A percentile compares a stretch with the other conserved stretches of the same genome.
phyloP scores from a whole-genome alignment of 2,888 invertebrate species.

The Zelleria hepariella region DNA sequence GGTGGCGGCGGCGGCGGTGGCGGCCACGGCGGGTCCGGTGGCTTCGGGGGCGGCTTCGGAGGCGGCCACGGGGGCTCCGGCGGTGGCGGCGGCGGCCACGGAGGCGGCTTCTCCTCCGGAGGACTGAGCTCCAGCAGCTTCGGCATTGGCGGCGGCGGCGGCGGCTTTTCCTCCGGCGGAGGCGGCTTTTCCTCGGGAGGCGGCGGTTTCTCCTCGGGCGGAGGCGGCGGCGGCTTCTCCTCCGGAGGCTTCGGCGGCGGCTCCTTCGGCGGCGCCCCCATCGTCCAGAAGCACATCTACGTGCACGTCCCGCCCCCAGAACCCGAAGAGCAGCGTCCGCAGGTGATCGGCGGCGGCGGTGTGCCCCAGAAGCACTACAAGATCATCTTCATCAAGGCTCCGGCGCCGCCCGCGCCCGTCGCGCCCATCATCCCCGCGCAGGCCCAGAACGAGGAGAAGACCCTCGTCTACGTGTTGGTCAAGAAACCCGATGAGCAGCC shows the following conservation, averaged over 20 bases:
- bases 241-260: conserved; percentile 45
- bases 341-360: conserved; percentile 75
- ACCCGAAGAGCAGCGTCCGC: conserved; percentile 77
- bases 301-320: conserved; percentile 88
- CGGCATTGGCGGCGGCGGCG: conserved; percentile 19
- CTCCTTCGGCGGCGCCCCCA: conserved; percentile 64
- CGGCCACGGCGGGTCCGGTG: conserved; percentile 26
- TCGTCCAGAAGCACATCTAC: conserved; percentile 86
- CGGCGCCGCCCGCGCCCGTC: conserved; percentile 81
- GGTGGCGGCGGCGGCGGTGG: conserved; percentile 46
- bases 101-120: conserved; percentile 37
- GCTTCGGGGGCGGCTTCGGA: conserved; percentile 23
- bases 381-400: conserved; percentile 90
- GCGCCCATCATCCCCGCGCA: conserved; percentile 81
- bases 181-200: conserved; percentile 35
- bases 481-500: conserved; percentile 87
- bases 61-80: conserved; percentile 30
- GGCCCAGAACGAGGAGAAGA: conserved; percentile 83
- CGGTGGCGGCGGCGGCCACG: conserved; percentile 33
- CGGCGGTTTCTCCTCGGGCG: conserved; percentile 17
- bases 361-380: conserved; percentile 85
- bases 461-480: conserved; percentile 85
- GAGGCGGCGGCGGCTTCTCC: conserved; percentile 38
- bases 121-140: conserved; percentile 22
- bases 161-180: conserved; percentile 28